Base-by-base conservation (phyloP, 2,797 vertebrate genomes). In the Phyllotis vaccarum region DNA sequence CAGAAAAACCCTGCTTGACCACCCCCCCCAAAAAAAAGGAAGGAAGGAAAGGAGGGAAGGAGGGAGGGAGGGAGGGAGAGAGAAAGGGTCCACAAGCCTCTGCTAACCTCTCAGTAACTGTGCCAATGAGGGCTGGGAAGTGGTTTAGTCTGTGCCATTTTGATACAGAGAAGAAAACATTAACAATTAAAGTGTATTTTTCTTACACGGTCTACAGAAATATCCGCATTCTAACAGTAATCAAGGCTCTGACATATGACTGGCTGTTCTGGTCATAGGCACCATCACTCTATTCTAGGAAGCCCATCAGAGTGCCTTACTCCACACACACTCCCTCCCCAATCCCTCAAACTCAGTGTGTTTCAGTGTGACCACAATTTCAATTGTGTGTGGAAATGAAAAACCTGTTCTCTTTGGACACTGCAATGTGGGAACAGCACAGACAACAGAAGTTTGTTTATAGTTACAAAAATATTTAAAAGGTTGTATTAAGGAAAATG, bases 391-490 rank as follows among this genome's bases (percentile, higher is more conserved):
- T 5, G 2, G 46, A 90, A 16, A 19, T 19, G 16, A 27, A 76
- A 46, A 64, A 58, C 34, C 7, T 40, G 52, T 64, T 22, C 1
- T 92, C 12, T 64, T 52, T 76, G 89, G 43, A 14, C 12, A 2
- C 21, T 49, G 88, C 9, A 64, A 24, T 24, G 52, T 2, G 79
- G 72, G 7, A 86, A 85, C 16, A 79, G 86, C 34, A 75, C 29
- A 76, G n/a, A 85, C 93, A 96, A 87, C 12, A 81, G 81, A 85
- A n/a, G 43, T 70, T 70, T 83, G 40, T 11, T 31, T 95, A 66
- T 54, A 92, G 49, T 86, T 68, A 78, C 43, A 60, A 40, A 90
- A 90, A 54, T 62, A 92, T 21, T 95, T 89, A 86, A 91, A 58
- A 19, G 27, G 29, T 34, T 64, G 89, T 81, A 93, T 56, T 24